Evolutionary conservation across 2,888 invertebrate species (phyloP).

Genomic region (Melitaea athalia): DNA sequence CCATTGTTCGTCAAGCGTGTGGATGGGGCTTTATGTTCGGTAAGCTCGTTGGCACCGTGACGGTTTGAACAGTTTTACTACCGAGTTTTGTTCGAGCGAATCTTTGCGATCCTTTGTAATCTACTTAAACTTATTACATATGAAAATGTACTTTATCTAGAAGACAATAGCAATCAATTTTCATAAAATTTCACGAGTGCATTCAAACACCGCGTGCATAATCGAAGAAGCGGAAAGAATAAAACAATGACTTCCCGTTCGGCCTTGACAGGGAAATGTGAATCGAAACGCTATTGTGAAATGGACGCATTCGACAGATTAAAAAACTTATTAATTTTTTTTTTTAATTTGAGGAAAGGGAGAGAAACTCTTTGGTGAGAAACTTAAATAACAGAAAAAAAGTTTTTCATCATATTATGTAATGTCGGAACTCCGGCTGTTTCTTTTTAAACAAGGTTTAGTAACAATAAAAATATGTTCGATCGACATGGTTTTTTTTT

Average conservation of each 20-base stretch:
- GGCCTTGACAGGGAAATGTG: slow-evolving; percentile 48
- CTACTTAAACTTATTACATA: slow-evolving; percentile 15
- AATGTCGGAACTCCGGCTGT: no score
- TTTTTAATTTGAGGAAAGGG: background rate
- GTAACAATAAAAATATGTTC: no score
- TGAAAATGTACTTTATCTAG: slow-evolving; percentile 19
- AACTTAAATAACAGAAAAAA: no score
- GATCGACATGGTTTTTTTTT: no score
- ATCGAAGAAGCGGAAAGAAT: slow-evolving; percentile 54
- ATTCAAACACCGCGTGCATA: slow-evolving; percentile 48
- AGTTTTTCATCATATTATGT: no score
- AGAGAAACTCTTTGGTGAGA: no score
- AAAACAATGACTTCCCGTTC: slow-evolving; percentile 55
- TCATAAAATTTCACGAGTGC: slow-evolving; percentile 32
- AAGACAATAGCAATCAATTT: slow-evolving; percentile 31
- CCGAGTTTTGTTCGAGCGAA: slow-evolving; percentile 44
- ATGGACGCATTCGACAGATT: slow-evolving; percentile 12
- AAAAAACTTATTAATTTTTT: background rate
- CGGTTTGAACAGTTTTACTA: slow-evolving; percentile 48
- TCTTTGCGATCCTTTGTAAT: slow-evolving; percentile 42
- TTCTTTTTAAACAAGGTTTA: background rate
- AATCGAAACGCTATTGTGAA: slow-evolving; percentile 31
- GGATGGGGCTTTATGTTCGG: no score
- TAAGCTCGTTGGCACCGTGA: slow-evolving; percentile 25
- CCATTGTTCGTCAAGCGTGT: no score